Evolutionary conservation across 2,797 vertebrate genomes (phyloP).

Genomic region (Acanthiza pusilla): DNA sequence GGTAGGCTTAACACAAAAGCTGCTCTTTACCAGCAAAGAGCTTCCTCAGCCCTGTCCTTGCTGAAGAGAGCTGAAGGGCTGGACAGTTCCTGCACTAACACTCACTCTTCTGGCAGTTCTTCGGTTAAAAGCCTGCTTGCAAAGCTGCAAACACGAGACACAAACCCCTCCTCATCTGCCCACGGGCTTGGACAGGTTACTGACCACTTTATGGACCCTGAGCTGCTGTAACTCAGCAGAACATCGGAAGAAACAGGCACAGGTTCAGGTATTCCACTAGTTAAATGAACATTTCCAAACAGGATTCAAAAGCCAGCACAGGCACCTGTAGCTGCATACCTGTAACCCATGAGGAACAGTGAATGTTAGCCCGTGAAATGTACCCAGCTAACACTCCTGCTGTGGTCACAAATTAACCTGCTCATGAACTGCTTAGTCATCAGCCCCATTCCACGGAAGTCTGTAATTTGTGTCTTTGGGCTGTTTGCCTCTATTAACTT

Average conservation of each 20-base stretch:
- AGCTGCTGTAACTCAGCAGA: background rate
- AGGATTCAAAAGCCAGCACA: background rate
- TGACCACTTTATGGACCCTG: background rate
- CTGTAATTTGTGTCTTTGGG: constrained; percentile 58
- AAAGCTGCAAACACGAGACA: rapidly evolving
- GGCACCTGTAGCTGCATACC: background rate
- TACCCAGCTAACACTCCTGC: background rate
- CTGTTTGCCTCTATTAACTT: constrained; percentile 28
- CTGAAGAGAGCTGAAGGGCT: background rate
- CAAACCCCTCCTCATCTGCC: background rate
- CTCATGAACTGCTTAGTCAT: constrained; percentile 46
- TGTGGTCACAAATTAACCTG: constrained; percentile 22
- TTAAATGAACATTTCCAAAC: background rate
- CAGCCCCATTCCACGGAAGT: constrained; percentile 22
- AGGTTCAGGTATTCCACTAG: background rate
- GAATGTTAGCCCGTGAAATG: constrained; percentile 5
- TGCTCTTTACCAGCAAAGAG: background rate
- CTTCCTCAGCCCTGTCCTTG: background rate
- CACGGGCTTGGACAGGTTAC: background rate
- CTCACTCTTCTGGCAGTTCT: rapidly evolving
- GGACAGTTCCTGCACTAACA: background rate
- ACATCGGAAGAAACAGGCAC: background rate
- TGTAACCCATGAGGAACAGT: background rate
- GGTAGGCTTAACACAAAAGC: background rate
- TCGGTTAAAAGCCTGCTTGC: background rate